Conservation (phyloP, 1,140 invertebrate genomes). For the Drosophila grimshawi region DNA sequence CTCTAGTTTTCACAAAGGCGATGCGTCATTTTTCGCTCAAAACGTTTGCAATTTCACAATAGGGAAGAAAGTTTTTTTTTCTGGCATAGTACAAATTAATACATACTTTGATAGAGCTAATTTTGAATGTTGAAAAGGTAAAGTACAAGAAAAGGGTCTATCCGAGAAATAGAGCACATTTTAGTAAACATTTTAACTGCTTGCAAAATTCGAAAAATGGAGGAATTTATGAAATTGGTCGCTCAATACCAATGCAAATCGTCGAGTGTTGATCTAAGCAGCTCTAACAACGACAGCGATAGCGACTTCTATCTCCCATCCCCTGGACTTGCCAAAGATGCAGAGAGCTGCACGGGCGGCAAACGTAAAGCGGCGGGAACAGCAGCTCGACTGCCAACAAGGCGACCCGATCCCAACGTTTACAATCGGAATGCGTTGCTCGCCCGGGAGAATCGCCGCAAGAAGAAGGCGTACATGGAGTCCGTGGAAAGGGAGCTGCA, state of each 20-base stretch:
- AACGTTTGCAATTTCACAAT: slow-evolving; percentile 49
- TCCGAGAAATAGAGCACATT: slow-evolving; percentile 51
- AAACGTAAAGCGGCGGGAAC: slow-evolving; percentile 37
- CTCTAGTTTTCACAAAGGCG: slow-evolving; percentile 11
- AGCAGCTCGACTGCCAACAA: slow-evolving; percentile 56
- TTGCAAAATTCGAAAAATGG: slow-evolving; percentile 57
- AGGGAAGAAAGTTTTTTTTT: slow-evolving; percentile 12
- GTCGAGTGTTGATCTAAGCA: slow-evolving; percentile 43
- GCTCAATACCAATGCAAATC: slow-evolving; percentile 49
- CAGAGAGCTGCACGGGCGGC: slow-evolving; percentile 6
- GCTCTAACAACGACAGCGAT: slow-evolving; percentile 48
- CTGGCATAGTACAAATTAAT: not conserved
- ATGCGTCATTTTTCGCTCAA: slow-evolving; percentile 19
- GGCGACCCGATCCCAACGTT: slow-evolving; percentile 68
- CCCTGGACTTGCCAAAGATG: slow-evolving; percentile 13
- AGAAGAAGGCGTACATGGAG: slow-evolving; percentile 86
- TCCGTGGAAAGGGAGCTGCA: slow-evolving; percentile 85
- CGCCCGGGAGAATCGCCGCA: slow-evolving; percentile 86
- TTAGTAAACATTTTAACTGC: slow-evolving; percentile 65
- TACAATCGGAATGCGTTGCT: slow-evolving; percentile 86
- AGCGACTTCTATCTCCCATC: slow-evolving; percentile 34
- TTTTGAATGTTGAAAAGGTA: slow-evolving; percentile 49
- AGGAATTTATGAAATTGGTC: slow-evolving; percentile 55
- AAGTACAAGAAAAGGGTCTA: slow-evolving; percentile 54
- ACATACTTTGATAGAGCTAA: not conserved